Evolutionary conservation across 2,113 vertebrate species (phyloP).

Genomic region (Pterophyllum scalare): DNA sequence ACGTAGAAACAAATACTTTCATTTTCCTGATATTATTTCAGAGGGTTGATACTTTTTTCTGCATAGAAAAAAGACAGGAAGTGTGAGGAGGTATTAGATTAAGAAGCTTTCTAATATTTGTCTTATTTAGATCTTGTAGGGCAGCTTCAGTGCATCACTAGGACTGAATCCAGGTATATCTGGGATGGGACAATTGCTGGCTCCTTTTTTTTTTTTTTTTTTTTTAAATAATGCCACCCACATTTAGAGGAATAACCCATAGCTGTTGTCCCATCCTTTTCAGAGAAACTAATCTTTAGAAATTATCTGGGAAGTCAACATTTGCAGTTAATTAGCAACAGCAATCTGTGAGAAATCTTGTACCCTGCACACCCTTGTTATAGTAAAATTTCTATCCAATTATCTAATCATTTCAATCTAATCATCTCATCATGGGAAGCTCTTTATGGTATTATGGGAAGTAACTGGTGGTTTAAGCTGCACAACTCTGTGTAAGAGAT

Average conservation of each 20-base stretch:
- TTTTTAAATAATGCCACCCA: slow-evolving; percentile 43
- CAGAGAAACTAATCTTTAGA: slow-evolving; percentile 58
- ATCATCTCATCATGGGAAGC: slow-evolving; percentile 66
- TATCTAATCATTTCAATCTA: slow-evolving; percentile 77
- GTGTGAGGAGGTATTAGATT: background rate
- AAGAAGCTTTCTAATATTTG: background rate
- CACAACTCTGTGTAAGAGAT: background rate
- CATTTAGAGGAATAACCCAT: slow-evolving; percentile 25
- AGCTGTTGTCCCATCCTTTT: slow-evolving; percentile 55
- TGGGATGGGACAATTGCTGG: background rate
- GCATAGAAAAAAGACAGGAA: background rate
- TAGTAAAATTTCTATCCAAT: slow-evolving; percentile 70
- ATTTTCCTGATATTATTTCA: slow-evolving; percentile 50
- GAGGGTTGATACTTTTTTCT: background rate
- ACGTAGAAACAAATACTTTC: slow-evolving; percentile 40
- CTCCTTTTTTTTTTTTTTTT: background rate
- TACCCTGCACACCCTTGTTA: slow-evolving; percentile 52
- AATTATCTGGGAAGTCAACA: slow-evolving; percentile 71
- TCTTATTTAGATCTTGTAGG: background rate
- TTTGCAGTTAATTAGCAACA: slow-evolving; percentile 63
- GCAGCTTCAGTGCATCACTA: background rate
- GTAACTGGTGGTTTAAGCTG: slow-evolving; percentile 43
- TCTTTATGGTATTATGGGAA: slow-evolving; percentile 52
- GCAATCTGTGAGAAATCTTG: slow-evolving; percentile 64
- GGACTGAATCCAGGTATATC: background rate